phyloP scores from a whole-genome alignment of 1,140 invertebrate genomes.

The Thaumatotibia leucotreta region DNA sequence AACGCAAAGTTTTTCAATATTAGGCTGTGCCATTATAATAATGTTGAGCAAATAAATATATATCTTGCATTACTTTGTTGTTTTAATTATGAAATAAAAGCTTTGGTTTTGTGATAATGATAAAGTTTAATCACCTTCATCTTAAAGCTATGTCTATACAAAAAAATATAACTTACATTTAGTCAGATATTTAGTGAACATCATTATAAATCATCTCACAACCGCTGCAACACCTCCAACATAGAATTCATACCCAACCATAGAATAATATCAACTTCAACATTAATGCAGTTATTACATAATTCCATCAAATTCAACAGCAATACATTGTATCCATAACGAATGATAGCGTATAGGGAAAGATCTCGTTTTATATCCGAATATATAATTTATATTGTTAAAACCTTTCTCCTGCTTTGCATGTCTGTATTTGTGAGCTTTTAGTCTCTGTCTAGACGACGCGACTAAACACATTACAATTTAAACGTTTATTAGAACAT shows the following conservation, averaged over 20 bases:
- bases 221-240: constrained; percentile 68
- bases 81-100: constrained; percentile 30
- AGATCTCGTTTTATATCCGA: background rate
- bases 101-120: constrained; percentile 42
- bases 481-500: constrained; percentile 1
- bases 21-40: background rate
- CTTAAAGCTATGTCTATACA: constrained; percentile 68
- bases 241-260: constrained; percentile 58
- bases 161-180: constrained; percentile 72
- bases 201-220: constrained; percentile 74
- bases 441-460: background rate
- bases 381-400: constrained; percentile 25
- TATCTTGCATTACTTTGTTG: background rate
- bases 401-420: constrained; percentile 30
- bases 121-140: constrained; percentile 64
- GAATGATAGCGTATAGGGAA: background rate
- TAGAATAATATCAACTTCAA: constrained; percentile 47
- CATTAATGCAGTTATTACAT: constrained; percentile 10
- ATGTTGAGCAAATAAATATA: background rate
- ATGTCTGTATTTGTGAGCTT: background rate
- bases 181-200: constrained; percentile 73
- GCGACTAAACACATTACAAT: constrained; percentile 3
- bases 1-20: background rate
- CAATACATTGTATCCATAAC: constrained; percentile 5
- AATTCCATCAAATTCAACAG: constrained; percentile 9